phyloP scores from a whole-genome alignment of 1,140 invertebrate genomes.

The Ooceraea biroi region DNA sequence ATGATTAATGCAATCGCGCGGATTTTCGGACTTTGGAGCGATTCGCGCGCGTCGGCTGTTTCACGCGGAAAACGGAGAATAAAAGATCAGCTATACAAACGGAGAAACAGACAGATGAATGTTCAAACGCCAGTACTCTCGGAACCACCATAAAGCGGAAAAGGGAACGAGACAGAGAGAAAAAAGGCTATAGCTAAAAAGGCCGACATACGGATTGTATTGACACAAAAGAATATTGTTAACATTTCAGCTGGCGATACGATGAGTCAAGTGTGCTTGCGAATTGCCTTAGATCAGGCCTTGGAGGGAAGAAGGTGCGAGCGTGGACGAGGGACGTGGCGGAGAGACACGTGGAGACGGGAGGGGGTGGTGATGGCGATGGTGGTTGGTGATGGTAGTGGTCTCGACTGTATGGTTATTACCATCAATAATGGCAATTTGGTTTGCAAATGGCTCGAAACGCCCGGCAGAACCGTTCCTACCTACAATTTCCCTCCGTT shows the following conservation, averaged over 20 bases:
- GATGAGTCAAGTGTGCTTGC: conserved; percentile 59
- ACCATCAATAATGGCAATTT: conserved; percentile 86
- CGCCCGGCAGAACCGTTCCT: conserved; percentile 81
- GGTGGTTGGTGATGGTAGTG: conserved; percentile 40
- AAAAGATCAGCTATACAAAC: conserved; percentile 63
- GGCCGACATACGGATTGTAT: conserved; percentile 51
- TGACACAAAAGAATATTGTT: conserved; percentile 72
- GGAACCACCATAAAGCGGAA: not conserved
- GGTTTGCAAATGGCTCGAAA: conserved; percentile 85
- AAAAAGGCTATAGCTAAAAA: not conserved
- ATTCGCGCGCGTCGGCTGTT: not conserved
- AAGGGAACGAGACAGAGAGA: conserved; percentile 13
- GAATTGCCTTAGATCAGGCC: conserved; percentile 56
- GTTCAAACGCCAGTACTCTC: not conserved
- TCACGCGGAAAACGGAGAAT: conserved; percentile 12
- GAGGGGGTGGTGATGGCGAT: conserved; percentile 17
- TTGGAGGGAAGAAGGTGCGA: conserved; percentile 39
- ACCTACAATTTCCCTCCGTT: conserved; percentile 85
- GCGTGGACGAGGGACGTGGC: not conserved
- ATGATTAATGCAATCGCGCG: conserved; percentile 63
- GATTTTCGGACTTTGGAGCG: conserved; percentile 36
- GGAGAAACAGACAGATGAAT: conserved; percentile 16
- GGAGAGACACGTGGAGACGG: not conserved
- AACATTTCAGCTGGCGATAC: conserved; percentile 72
- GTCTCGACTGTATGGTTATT: conserved; percentile 85